Conservation (phyloP, 1,140 invertebrate genomes). For the Macrotrachela quadricornifera region DNA sequence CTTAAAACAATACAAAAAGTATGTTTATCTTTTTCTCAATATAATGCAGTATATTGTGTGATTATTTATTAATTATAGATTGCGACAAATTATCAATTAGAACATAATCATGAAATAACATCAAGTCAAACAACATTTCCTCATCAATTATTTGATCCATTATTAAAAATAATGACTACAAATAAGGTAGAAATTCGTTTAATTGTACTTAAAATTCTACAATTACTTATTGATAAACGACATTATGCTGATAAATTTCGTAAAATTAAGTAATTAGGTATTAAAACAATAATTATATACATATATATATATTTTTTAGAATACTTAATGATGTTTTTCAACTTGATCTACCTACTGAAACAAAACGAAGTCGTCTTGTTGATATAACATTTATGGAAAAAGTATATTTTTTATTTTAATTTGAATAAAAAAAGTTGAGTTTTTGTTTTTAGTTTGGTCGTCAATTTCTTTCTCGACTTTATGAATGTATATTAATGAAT, state of each 20-base stretch:
- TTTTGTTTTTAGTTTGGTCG: constrained; percentile 9
- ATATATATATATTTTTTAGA: no score
- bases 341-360: no score
- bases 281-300: neutral
- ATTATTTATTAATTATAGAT: constrained; percentile 21
- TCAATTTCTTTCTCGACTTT: constrained; percentile 31
- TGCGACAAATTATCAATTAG: constrained; percentile 79
- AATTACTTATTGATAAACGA: constrained; percentile 76
- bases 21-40: no score
- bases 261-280: constrained; percentile 46
- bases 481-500: constrained; percentile 48
- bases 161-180: constrained; percentile 61
- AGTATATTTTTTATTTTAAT: no score
- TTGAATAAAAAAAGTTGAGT: no score
- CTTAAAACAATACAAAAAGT: no score
- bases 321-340: no score
- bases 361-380: no score
- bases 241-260: constrained; percentile 54
- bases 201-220: constrained; percentile 76
- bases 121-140: constrained; percentile 72
- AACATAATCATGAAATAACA: constrained; percentile 31
- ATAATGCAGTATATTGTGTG: no score
- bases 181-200: constrained; percentile 61
- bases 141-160: constrained; percentile 65
- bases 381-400: no score